Evolutionary conservation across 2,888 invertebrate species (phyloP).

Genomic region (Malthinus seriepunctatus): DNA sequence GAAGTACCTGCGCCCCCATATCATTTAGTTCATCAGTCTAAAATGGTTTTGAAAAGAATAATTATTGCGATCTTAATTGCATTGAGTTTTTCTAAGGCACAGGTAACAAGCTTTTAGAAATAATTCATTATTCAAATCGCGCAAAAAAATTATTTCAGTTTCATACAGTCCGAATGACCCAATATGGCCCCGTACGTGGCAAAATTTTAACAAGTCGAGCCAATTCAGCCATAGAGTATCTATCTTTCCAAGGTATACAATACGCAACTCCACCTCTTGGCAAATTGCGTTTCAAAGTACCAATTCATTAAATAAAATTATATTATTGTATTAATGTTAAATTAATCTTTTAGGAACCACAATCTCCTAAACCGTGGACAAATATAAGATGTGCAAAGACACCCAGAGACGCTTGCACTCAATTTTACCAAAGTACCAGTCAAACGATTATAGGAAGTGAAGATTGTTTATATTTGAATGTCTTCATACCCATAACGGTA

Average conservation of each 20-base stretch:
- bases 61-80: not conserved
- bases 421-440: not conserved
- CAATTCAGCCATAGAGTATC: too few species aligned
- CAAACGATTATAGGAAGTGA: not conserved
- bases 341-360: not conserved
- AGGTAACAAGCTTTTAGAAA: too few species aligned
- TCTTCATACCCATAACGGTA: not conserved
- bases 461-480: too few species aligned
- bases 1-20: too few species aligned
- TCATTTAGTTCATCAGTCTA: too few species aligned
- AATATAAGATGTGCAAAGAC: not conserved
- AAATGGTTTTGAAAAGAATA: not conserved
- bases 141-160: too few species aligned
- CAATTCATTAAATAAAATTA: not conserved
- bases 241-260: constrained; percentile 8
- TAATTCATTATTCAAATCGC: too few species aligned
- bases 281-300: not conserved
- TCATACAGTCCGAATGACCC: not conserved
- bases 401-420: not conserved
- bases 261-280: not conserved
- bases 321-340: not conserved
- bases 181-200: too few species aligned
- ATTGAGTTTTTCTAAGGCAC: too few species aligned
- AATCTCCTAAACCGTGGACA: not conserved
- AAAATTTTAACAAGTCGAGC: too few species aligned